These are phyloP conservation scores for Diogma glabrata DNA, from an alignment of 2,888 invertebrate species.

Conservation along the genomic window DNA sequence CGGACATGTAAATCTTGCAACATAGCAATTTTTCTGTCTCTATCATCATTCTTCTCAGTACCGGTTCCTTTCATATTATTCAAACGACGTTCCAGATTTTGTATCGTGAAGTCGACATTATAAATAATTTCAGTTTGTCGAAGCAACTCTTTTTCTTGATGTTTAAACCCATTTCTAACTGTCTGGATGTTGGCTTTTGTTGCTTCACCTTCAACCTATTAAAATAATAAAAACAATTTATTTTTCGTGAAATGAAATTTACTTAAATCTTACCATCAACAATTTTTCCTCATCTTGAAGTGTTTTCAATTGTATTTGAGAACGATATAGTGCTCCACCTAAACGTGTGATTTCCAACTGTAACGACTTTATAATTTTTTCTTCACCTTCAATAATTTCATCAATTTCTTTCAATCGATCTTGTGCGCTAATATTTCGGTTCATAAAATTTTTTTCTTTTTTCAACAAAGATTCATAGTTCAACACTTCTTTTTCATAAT, in stretches of 20 bases:
- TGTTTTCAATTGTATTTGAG: slow-evolving; percentile 28
- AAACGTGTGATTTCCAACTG: slow-evolving; percentile 27
- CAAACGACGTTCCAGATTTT: slow-evolving; percentile 36
- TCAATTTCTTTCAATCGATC: slow-evolving; percentile 32
- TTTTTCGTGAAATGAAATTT: not conserved
- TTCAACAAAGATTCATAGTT: slow-evolving; percentile 20
- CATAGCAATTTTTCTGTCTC: slow-evolving; percentile 36
- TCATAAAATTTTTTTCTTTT: slow-evolving; percentile 24
- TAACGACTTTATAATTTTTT: slow-evolving; percentile 24
- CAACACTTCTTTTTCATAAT: slow-evolving; percentile 19
- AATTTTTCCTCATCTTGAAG: slow-evolving; percentile 27
- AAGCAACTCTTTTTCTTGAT: slow-evolving; percentile 38
- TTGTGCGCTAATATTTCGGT: slow-evolving; percentile 28
- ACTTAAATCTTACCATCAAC: slow-evolving; percentile 17
- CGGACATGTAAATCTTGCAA: slow-evolving; percentile 37
- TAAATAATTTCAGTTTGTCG: slow-evolving; percentile 49
- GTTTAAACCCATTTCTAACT: slow-evolving; percentile 22
- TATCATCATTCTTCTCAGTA: slow-evolving; percentile 24
- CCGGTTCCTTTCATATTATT: slow-evolving; percentile 30
- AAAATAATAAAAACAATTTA: slow-evolving; percentile 5
- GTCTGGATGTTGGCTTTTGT: slow-evolving; percentile 22
- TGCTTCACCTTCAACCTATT: slow-evolving; percentile 25
- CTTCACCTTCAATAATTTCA: slow-evolving; percentile 31
- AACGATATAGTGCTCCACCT: slow-evolving; percentile 29
- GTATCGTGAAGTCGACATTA: slow-evolving; percentile 38